Evolutionary conservation across 23 tunicate species (phyloP), one percentile per base, ranked within the genome.

Genomic region (Pegea sp.): DNA sequence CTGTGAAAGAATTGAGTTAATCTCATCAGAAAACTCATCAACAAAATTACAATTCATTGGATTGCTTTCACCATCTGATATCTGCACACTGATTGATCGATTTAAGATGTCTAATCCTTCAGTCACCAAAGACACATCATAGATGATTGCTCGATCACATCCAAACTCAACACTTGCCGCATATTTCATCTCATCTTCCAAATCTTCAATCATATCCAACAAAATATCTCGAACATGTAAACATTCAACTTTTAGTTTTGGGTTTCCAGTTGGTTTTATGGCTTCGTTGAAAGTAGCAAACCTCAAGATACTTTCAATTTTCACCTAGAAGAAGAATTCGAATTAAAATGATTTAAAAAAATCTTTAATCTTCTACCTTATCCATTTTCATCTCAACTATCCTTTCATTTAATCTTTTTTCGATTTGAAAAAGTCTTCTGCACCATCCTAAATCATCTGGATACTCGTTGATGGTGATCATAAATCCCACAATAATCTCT

Each of bases 141-240:
- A 26, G 4, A 73, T 5, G 31, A 53, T 52, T 11, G 63, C 70
- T 33, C 86, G 72, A 30, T 65, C 48, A 31, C 67, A 31, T 24
- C 56, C 76, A 64, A 42, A 74, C 33, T 73, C 86, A 22, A 68
- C 28, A 44, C 48, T 51, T 30, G 70, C 86, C 26, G 74, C 57
- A 22, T 38, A 58, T 42, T 46, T 42, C 28, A 84, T n/a, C 43
- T 63, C 65, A 58, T 84, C 84, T 49, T 84, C 86, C 30, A 84
- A 34, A 49, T 84, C 95, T 30, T 73, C 76, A 33, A 84, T 24
- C 95, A 84, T 84, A 48, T 84, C 95, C 30, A 73, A 57, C 22
- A 84, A 67, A 26, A 84, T 68, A 57, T 84, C 95, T 58, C 67
- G 75, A 3, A 67, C 25, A 27, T 65, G 67, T 62, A 74, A 65